phyloP scores from a whole-genome alignment of 2,888 invertebrate genomes.

The Xestia c-nigrum region DNA sequence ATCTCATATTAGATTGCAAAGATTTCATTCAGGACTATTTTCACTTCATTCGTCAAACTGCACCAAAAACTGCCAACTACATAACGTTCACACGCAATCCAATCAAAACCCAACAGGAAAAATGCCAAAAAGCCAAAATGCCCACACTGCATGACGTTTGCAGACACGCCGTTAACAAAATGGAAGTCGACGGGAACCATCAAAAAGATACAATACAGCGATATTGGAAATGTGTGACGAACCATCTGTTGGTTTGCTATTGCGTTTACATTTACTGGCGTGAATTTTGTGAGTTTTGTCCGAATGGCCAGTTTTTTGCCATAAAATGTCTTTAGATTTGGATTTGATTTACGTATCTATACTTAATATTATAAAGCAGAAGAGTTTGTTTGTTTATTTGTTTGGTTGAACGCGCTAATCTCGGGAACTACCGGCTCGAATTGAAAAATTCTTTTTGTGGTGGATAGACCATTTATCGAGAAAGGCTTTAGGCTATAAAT shows the following conservation, averaged over 20 bases:
- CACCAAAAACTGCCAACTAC: constrained; percentile 1
- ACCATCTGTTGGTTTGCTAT: constrained; percentile 57
- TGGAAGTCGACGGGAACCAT: constrained; percentile 65
- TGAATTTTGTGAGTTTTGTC: constrained; percentile 44
- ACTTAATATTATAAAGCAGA: too few relatives aligned
- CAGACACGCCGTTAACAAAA: constrained; percentile 57
- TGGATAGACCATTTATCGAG: too few relatives aligned
- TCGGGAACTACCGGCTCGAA: too few relatives aligned
- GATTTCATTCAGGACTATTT: neutral
- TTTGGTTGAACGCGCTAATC: too few relatives aligned
- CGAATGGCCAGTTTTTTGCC: neutral
- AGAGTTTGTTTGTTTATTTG: too few relatives aligned
- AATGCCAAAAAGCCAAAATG: constrained; percentile 12
- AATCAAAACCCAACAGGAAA: constrained; percentile 21
- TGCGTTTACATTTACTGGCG: constrained; percentile 16
- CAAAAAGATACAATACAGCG: constrained; percentile 64
- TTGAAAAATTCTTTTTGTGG: too few relatives aligned
- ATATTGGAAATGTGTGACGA: constrained; percentile 65
- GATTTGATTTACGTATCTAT: neutral
- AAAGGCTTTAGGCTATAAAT: too few relatives aligned
- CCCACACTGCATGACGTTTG: constrained; percentile 29
- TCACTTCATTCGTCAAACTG: neutral
- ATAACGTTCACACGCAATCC: neutral
- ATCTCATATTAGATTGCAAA: neutral
- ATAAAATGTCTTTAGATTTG: neutral